Conservation (phyloP, 2,797 vertebrate genomes). For the Crenichthys baileyi region DNA sequence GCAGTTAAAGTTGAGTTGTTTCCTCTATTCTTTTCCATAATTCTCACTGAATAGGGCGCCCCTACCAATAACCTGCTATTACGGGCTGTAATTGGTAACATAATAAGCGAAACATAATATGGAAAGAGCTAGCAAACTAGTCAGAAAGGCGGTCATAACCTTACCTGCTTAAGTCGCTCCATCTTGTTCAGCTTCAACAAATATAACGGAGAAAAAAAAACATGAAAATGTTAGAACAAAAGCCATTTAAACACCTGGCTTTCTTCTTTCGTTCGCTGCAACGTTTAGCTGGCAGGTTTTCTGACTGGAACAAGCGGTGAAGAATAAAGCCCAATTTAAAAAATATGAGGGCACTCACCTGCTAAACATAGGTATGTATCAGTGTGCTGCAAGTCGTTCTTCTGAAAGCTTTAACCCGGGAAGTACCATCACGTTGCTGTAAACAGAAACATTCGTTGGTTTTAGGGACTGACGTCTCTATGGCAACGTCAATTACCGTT, state of each 20-base stretch:
- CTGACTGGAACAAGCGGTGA: not conserved
- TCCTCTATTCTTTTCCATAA: not conserved
- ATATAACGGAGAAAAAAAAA: not conserved
- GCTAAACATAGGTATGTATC: not conserved
- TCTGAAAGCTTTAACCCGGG: conserved; percentile 1
- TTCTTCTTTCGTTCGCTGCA: conserved; percentile 7
- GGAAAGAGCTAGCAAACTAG: no score
- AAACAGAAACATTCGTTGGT: conserved; percentile 41
- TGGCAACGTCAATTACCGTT: conserved; percentile 30
- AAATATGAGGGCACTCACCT: not conserved
- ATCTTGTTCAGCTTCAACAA: conserved; percentile 27
- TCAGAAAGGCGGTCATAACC: not conserved
- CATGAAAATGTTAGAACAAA: not conserved
- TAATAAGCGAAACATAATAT: not conserved
- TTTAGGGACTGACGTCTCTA: conserved; percentile 22
- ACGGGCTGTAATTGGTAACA: no score
- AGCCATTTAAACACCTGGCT: not conserved
- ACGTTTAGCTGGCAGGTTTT: conserved; percentile 1
- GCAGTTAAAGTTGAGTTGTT: not conserved
- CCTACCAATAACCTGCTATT: no score
- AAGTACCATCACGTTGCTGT: conserved; percentile 8
- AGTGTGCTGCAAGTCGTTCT: not conserved
- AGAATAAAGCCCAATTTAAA: not conserved
- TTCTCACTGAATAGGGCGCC: not conserved
- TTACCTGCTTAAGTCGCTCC: conserved; percentile 46